phyloP scores from a whole-genome alignment of 2,113 vertebrate species.

The Emydura subglobosa region DNA sequence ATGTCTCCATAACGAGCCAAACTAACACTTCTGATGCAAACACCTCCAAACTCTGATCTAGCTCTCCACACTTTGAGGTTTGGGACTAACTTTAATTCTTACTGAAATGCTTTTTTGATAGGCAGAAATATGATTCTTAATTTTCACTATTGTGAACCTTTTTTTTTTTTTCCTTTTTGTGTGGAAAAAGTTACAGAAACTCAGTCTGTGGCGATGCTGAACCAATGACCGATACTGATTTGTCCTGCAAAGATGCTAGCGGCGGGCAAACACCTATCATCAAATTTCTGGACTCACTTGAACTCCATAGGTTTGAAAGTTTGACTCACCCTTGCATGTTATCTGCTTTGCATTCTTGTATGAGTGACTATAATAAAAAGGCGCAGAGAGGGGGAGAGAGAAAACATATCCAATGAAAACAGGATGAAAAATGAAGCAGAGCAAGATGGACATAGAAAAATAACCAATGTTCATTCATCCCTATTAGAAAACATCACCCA shows the following conservation, averaged over 20 bases:
- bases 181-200: neutral
- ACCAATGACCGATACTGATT: neutral
- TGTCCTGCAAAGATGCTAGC: neutral
- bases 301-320: neutral
- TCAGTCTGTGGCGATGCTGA: too few relatives aligned
- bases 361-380: neutral
- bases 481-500: neutral
- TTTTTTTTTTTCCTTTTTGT: neutral
- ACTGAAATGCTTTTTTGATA: neutral
- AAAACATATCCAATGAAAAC: neutral
- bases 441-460: too few relatives aligned
- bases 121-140: neutral
- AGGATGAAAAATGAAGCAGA: neutral
- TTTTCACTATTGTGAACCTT: neutral
- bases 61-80: neutral
- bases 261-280: neutral
- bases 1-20: accelerated
- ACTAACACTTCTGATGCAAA: neutral
- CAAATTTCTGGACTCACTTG: neutral
- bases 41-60: neutral
- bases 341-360: neutral
- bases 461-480: neutral
- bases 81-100: neutral
- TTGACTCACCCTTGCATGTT: neutral
- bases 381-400: neutral